These are phyloP conservation scores for Mungos mungo DNA, from an alignment of 2,113 vertebrate genomes.

Conservation along the genomic window DNA sequence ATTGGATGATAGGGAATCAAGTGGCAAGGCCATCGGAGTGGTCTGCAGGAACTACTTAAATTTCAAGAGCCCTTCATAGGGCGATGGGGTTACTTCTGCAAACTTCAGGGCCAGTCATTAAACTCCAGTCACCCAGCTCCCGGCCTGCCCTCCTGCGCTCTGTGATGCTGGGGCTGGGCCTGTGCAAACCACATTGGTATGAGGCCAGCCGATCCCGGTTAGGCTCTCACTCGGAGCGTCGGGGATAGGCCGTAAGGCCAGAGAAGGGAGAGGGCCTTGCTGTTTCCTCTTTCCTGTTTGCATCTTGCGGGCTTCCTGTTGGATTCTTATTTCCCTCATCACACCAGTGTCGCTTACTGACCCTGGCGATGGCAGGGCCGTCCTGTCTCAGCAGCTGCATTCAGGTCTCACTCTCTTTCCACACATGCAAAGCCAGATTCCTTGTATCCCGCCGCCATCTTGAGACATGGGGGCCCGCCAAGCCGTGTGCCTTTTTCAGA, in stretches of 20 bases:
- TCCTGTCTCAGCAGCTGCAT: neutral
- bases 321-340: neutral
- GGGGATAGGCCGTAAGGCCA: neutral
- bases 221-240: neutral
- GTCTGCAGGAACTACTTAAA: neutral
- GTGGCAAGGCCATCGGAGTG: neutral
- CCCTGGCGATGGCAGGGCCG: neutral
- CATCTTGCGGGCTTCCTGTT: neutral
- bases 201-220: neutral
- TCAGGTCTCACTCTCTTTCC: neutral
- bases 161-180: neutral
- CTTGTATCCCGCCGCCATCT: neutral
- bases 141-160: neutral
- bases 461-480: neutral
- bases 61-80: neutral
- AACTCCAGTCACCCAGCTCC: neutral
- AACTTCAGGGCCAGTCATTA: neutral
- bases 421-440: neutral
- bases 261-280: neutral
- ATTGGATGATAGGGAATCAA: neutral
- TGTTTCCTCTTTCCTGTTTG: neutral
- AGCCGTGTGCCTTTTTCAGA: neutral
- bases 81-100: constrained; percentile 15
- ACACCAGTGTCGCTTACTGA: neutral
- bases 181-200: neutral